These are phyloP conservation scores for Leptopilina boulardi DNA, from an alignment of 1,140 invertebrate species.

Conservation along the genomic window DNA sequence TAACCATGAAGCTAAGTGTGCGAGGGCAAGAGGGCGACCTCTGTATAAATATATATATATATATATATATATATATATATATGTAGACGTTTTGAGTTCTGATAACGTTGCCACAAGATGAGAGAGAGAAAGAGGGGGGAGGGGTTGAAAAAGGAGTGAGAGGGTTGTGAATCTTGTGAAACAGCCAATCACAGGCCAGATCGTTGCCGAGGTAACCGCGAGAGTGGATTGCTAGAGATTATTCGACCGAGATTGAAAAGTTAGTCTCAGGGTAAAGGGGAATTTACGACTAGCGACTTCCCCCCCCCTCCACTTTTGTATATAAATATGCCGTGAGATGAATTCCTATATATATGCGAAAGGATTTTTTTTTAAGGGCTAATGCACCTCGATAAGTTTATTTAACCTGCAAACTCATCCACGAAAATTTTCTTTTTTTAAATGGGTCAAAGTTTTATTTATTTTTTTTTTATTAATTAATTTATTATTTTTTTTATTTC, in stretches of 20 bases:
- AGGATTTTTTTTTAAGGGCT: conserved; percentile 34
- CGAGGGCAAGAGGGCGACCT: conserved; percentile 50
- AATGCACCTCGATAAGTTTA: too few species aligned
- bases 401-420: too few species aligned
- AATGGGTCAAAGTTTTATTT: too few species aligned
- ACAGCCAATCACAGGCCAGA: conserved; percentile 72
- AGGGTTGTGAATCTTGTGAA: conserved; percentile 54
- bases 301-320: conserved; percentile 32
- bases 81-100: conserved; percentile 47
- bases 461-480: too few species aligned
- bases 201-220: conserved; percentile 75
- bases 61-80: neutral
- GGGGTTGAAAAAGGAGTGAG: conserved; percentile 50
- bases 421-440: too few species aligned
- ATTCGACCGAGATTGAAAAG: conserved; percentile 76
- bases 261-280: conserved; percentile 62
- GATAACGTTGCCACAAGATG: too few species aligned
- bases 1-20: conserved; percentile 75
- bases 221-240: conserved; percentile 64
- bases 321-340: conserved; percentile 36
- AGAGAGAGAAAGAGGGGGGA: too few species aligned
- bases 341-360: conserved; percentile 3
- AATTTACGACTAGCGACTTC: conserved; percentile 48
- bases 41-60: neutral
- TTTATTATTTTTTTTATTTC: too few species aligned